A percentile compares a stretch with the other conserved stretches of the same genome.
Conservation (phyloP, 2,113 vertebrate genomes). For the Osmerus eperlanus region DNA sequence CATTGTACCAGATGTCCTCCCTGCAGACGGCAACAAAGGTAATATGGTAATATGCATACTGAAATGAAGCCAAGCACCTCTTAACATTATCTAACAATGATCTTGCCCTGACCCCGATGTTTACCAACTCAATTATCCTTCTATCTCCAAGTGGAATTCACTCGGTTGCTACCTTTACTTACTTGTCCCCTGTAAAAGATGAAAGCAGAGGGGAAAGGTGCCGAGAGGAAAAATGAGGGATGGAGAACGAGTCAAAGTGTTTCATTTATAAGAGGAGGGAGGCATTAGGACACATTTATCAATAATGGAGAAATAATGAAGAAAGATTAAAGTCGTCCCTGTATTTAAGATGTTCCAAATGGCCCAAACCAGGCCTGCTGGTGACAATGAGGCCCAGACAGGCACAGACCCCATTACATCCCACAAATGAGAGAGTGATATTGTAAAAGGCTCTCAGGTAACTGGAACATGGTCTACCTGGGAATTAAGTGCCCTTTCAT, state of each 20-base stretch:
- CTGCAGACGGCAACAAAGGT: constrained; percentile 49
- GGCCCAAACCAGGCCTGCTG: constrained; percentile 66
- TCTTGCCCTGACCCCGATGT: constrained; percentile 67
- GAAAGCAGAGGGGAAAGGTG: constrained; percentile 72
- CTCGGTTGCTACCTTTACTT: constrained; percentile 56
- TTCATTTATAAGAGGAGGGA: constrained; percentile 71
- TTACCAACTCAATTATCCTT: constrained; percentile 77
- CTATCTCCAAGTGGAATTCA: constrained; percentile 65
- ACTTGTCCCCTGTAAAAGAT: constrained; percentile 69
- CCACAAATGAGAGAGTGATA: constrained; percentile 65
- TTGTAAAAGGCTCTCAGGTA: constrained; percentile 65
- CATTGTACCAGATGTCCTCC: constrained; percentile 51
- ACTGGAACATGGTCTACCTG: constrained; percentile 60
- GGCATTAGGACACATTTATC: constrained; percentile 76
- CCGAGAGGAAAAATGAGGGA: constrained; percentile 49
- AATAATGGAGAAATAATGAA: constrained; percentile 82
- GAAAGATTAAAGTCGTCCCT: constrained; percentile 81
- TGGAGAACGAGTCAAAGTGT: constrained; percentile 68
- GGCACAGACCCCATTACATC: constrained; percentile 72
- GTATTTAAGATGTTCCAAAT: constrained; percentile 75
- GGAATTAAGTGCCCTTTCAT: constrained; percentile 58
- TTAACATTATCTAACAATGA: constrained; percentile 60
- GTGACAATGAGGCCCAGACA: constrained; percentile 68
- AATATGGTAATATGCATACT: constrained; percentile 60
- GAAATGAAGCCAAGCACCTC: constrained; percentile 58